These are phyloP conservation scores for Harmothoe impar DNA, from an alignment of 2,888 invertebrate species.

Conservation along the genomic window DNA sequence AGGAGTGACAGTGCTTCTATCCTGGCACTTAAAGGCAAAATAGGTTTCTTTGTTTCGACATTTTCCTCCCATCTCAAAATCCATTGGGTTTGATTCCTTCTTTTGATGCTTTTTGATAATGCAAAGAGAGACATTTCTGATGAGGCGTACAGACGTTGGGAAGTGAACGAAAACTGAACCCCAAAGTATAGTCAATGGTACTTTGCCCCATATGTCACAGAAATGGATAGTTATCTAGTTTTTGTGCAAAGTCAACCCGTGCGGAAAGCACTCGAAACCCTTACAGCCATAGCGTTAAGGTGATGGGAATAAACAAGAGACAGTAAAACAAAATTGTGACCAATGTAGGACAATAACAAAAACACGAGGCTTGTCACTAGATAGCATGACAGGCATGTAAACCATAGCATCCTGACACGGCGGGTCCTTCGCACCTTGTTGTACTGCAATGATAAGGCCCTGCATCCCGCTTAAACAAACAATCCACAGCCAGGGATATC, in stretches of 20 bases:
- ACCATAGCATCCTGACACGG: slow-evolving; percentile 17
- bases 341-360: neutral
- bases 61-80: neutral
- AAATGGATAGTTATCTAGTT: too few relatives aligned
- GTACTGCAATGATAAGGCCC: neutral
- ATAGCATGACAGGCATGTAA: neutral
- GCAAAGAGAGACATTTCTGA: too few relatives aligned
- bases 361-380: neutral
- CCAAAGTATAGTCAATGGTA: too few relatives aligned
- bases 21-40: neutral
- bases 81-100: neutral
- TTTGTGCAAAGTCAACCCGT: too few relatives aligned
- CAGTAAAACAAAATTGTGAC: slow-evolving; percentile 10
- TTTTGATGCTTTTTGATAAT: too few relatives aligned
- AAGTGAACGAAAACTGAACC: too few relatives aligned
- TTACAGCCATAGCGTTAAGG: neutral
- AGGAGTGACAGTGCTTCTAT: neutral
- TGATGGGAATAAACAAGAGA: neutral
- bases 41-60: neutral
- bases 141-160: too few relatives aligned
- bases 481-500: slow-evolving; percentile 13
- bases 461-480: neutral
- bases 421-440: slow-evolving; percentile 34
- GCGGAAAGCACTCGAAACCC: neutral
- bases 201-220: too few relatives aligned